phyloP scores from a whole-genome alignment of 2,888 invertebrate genomes.

The Apodemia mormo region DNA sequence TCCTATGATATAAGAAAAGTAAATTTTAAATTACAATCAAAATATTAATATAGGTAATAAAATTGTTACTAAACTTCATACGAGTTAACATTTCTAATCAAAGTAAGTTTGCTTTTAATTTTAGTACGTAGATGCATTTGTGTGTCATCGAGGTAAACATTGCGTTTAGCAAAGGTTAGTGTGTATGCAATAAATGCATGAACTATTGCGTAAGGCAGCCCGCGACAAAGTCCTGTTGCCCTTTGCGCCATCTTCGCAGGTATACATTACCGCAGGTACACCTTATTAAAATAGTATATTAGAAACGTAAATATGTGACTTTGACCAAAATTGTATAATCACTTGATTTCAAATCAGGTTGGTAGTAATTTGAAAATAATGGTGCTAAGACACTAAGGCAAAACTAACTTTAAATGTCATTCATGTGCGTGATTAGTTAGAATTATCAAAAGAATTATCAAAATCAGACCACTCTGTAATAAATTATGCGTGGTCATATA shows the following conservation, averaged over 20 bases:
- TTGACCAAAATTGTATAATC: too few species aligned
- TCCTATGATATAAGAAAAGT: too few species aligned
- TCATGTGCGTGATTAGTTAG: too few species aligned
- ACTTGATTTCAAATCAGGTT: neutral
- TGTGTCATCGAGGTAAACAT: conserved; percentile 36
- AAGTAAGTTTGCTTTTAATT: conserved; percentile 13
- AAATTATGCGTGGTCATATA: too few species aligned
- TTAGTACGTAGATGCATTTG: conserved; percentile 15
- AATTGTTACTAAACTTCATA: too few species aligned
- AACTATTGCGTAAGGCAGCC: conserved; percentile 56
- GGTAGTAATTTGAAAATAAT: too few species aligned
- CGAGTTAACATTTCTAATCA: neutral
- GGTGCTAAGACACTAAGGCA: too few species aligned
- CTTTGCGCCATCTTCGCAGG: conserved; percentile 50
- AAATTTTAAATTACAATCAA: too few species aligned
- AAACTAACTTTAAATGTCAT: too few species aligned
- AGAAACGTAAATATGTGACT: neutral
- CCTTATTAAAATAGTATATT: neutral
- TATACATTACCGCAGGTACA: neutral
- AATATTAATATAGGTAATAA: too few species aligned
- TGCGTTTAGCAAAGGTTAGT: conserved; percentile 66
- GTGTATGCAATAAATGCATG: conserved; percentile 65
- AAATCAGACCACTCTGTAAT: too few species aligned
- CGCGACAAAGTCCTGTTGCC: conserved; percentile 49
- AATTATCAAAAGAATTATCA: too few species aligned